These are phyloP conservation scores for Scotopteryx bipunctaria DNA, from an alignment of 2,888 invertebrate species.

Conservation along the genomic window DNA sequence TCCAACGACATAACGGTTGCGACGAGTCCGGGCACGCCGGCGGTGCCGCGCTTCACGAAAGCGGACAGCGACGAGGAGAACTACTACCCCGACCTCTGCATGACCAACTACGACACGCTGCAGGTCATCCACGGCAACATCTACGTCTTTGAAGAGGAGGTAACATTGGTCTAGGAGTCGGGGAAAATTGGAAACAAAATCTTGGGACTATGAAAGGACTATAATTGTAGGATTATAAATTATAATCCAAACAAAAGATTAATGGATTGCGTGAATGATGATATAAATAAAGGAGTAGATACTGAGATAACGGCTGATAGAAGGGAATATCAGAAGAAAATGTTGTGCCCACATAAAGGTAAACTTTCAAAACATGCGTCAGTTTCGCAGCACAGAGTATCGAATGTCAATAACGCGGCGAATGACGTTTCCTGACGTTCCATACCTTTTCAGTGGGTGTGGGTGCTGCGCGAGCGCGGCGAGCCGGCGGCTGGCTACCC, in stretches of 20 bases:
- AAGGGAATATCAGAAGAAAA: too few relatives aligned
- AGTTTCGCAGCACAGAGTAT: too few relatives aligned
- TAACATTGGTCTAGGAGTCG: slow-evolving; percentile 29
- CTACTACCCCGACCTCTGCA: slow-evolving; percentile 85
- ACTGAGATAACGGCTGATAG: too few relatives aligned
- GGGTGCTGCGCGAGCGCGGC: slow-evolving; percentile 80
- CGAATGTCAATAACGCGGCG: too few relatives aligned
- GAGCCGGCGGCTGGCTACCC: slow-evolving; percentile 61
- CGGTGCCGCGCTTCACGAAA: slow-evolving; percentile 60
- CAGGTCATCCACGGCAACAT: slow-evolving; percentile 81
- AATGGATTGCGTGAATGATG: too few relatives aligned
- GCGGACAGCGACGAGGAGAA: slow-evolving; percentile 56
- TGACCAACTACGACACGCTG: slow-evolving; percentile 87
- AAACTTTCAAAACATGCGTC: too few relatives aligned
- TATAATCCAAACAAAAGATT: too few relatives aligned
- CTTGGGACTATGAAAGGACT: neutral
- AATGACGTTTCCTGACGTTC: neutral
- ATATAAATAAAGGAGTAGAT: too few relatives aligned
- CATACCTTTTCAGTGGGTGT: slow-evolving; percentile 81
- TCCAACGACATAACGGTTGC: slow-evolving; percentile 16
- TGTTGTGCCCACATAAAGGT: too few relatives aligned
- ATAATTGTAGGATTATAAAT: too few relatives aligned
- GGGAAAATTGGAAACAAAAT: neutral
- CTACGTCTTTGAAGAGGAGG: slow-evolving; percentile 76
- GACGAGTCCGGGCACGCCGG: slow-evolving; percentile 44